A percentile compares a stretch with the other conserved stretches of the same genome.
phyloP scores from a whole-genome alignment of 2,888 invertebrate genomes.

The Athripsodes cinereus region DNA sequence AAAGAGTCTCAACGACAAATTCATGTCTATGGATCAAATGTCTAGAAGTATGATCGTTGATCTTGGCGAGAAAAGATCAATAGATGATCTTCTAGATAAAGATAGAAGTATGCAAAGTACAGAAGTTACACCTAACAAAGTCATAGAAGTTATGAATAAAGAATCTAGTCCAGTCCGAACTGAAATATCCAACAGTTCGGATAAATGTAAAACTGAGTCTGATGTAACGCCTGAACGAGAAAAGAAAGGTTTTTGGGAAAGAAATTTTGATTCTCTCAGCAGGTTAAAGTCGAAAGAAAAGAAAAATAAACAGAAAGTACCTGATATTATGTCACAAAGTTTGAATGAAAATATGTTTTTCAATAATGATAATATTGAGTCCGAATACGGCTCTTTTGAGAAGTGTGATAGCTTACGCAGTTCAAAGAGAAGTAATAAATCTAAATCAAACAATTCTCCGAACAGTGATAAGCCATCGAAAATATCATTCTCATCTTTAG shows the following conservation, averaged over 20 bases:
- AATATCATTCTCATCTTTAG: slow-evolving; percentile 46
- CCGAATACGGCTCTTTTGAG: slow-evolving; percentile 38
- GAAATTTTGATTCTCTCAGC: slow-evolving; percentile 49
- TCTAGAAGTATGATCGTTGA: slow-evolving; percentile 50
- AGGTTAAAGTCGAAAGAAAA: slow-evolving; percentile 38
- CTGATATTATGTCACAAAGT: slow-evolving; percentile 50
- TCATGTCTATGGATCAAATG: slow-evolving; percentile 49
- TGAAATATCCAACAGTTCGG: slow-evolving; percentile 10
- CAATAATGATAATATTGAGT: slow-evolving; percentile 46
- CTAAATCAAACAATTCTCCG: slow-evolving; percentile 32
- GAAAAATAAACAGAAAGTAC: slow-evolving; percentile 41
- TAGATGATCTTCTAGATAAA: slow-evolving; percentile 32
- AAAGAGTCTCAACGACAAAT: slow-evolving; percentile 43
- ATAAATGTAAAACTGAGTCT: slow-evolving; percentile 1
- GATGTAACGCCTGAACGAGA: slow-evolving; percentile 39
- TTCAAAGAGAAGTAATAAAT: slow-evolving; percentile 37
- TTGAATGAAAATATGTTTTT: slow-evolving; percentile 50
- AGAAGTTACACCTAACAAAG: slow-evolving; percentile 17
- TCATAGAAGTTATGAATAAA: slow-evolving; percentile 5
- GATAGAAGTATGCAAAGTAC: slow-evolving; percentile 8
- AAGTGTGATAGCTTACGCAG: slow-evolving; percentile 44
- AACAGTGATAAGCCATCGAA: slow-evolving; percentile 44
- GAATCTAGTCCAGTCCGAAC: slow-evolving; percentile 14
- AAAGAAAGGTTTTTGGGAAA: slow-evolving; percentile 51
- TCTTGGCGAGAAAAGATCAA: slow-evolving; percentile 39